Conservation (phyloP, 2,888 invertebrate species). For the Lasioglossum vierecki region DNA sequence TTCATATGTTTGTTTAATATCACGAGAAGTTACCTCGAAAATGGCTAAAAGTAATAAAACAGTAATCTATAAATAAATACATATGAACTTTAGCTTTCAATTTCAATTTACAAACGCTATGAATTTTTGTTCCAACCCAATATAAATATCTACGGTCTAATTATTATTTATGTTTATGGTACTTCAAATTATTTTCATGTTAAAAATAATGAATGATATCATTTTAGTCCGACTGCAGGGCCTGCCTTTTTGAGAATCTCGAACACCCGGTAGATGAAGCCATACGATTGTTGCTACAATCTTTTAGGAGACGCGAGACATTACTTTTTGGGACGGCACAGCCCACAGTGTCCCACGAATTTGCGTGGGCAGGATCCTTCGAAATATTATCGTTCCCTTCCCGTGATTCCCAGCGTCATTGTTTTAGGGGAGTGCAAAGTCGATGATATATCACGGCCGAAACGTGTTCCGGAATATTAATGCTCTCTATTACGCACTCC, state of each 20-base stretch:
- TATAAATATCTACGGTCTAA: too few relatives aligned
- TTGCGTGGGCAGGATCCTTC: conserved; percentile 70
- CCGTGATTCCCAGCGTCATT: conserved; percentile 65
- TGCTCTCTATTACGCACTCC: conserved; percentile 62
- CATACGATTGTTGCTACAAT: conserved; percentile 64
- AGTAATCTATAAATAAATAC: too few relatives aligned
- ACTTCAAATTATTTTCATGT: not conserved
- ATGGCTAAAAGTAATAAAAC: too few relatives aligned
- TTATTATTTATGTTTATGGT: too few relatives aligned
- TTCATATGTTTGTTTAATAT: too few relatives aligned
- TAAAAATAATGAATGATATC: too few relatives aligned
- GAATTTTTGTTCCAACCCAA: too few relatives aligned
- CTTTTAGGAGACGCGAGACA: conserved; percentile 71
- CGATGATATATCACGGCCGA: conserved; percentile 69
- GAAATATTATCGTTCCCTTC: conserved; percentile 70
- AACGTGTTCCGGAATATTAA: conserved; percentile 70
- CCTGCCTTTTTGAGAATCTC: conserved; percentile 7
- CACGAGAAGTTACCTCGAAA: too few relatives aligned
- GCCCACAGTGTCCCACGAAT: conserved; percentile 52
- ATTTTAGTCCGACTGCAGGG: not conserved
- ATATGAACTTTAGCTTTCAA: too few relatives aligned
- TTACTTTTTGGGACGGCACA: conserved; percentile 71
- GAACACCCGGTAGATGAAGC: conserved; percentile 57
- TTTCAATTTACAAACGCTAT: too few relatives aligned
- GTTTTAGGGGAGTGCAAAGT: conserved; percentile 71